Base-by-base conservation (phyloP, 2,113 vertebrate species). In the Pterophyllum scalare region DNA sequence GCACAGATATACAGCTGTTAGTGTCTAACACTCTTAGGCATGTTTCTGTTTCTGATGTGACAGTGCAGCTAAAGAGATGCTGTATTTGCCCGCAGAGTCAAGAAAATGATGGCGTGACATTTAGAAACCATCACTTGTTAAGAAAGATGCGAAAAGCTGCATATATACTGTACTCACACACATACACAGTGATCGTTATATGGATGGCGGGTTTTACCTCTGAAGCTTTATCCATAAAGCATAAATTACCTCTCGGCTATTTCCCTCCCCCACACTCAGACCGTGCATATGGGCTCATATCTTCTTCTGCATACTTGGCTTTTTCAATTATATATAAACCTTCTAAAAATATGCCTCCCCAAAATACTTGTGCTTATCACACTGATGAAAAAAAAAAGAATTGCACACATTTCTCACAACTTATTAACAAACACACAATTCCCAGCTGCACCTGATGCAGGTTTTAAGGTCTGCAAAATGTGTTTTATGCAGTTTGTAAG, bases 41-140 rank as follows among this genome's bases (percentile, higher is more conserved):
- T 7, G n/a, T 3, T 15, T 57, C 46, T 60, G 28, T 57, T 70
- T 80, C 22, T 38, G 17, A 19, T 19, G n/a, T 35, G 24, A 52
- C 14, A 19, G 58, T 22, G 24, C 60, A 11, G 56, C 22, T 59
- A 77, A 74, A 40, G 65, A 28, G 62, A 75, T 56, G 38, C 49
- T 70, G 11, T 6, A 74, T 54, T 74, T 38, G 64, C 72, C 87
- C 83, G 85, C 67, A 60, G 72, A 33, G 35, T 40, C 2, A 52
- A 75, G 83, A 90, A 88, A 83, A 80, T 72, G 61, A 28, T 61
- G 43, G 40, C 31, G 54, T 90, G 88, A 87, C 88, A 91, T 91
- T 93, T 93, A 75, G 43, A 84, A 91, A 81, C 88, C 58, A 81
- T 75, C 26, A 38, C 43, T 19, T 56, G 61, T 54, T n/a, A 28